Evolutionary conservation across 2,113 vertebrate species (phyloP).

Genomic region (Takifugu bimaculatus): DNA sequence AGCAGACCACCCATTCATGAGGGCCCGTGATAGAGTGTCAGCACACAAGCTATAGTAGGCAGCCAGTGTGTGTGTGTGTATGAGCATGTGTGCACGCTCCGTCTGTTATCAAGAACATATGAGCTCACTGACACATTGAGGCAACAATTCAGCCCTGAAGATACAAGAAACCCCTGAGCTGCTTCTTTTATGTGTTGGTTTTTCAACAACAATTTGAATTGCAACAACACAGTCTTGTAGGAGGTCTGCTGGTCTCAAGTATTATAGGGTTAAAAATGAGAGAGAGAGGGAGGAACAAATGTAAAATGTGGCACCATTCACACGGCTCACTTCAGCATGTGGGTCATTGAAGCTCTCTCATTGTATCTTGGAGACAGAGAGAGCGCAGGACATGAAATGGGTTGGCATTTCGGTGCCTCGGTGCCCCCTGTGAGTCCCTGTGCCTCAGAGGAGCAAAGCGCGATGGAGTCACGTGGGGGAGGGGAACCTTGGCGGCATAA

Average conservation of each 20-base stretch:
- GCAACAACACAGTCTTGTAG: too few species aligned
- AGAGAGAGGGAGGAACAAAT: conserved; percentile 32
- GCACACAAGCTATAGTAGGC: conserved; percentile 14
- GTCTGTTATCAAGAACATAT: conserved; percentile 26
- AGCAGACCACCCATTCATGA: conserved; percentile 51
- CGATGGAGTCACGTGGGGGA: conserved; percentile 35
- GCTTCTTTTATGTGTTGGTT: conserved; percentile 12
- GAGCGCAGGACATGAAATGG: conserved; percentile 46
- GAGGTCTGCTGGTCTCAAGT: conserved; percentile 37
- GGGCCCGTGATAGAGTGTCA: conserved; percentile 21
- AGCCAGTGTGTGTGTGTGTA: conserved; percentile 2
- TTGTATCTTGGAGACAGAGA: conserved; percentile 36
- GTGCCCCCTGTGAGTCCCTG: conserved; percentile 55
- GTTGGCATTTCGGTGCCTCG: conserved; percentile 31
- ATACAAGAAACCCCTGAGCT: conserved; percentile 8
- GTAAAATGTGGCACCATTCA: conserved; percentile 53
- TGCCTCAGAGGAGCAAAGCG: conserved; percentile 60
- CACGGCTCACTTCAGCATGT: conserved; percentile 34
- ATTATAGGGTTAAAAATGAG: conserved; percentile 52
- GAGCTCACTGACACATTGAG: conserved; percentile 10
- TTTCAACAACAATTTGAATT: conserved; percentile 41
- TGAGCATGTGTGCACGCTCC: not conserved
- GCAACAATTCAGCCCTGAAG: not conserved
- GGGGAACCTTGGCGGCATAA: conserved; percentile 66
- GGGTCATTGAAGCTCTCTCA: conserved; percentile 33